These are phyloP conservation scores for Drosophila histrio DNA, from an alignment of 2,888 invertebrate genomes.

Conservation along the genomic window DNA sequence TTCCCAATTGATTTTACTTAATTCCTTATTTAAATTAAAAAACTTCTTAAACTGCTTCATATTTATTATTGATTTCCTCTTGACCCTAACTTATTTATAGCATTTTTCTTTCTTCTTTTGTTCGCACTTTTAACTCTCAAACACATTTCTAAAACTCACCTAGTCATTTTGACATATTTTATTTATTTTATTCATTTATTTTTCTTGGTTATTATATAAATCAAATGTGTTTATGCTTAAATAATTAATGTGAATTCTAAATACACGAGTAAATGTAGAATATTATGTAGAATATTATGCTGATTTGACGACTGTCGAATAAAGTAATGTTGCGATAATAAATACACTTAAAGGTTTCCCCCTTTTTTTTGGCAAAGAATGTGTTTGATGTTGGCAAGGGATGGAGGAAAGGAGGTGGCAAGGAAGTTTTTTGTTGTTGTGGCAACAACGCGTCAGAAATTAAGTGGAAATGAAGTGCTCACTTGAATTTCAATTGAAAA, in stretches of 20 bases:
- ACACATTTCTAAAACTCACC: no score
- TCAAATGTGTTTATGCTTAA: slow-evolving; percentile 7
- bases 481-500: slow-evolving; percentile 78
- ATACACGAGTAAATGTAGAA: not conserved
- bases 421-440: slow-evolving; percentile 33
- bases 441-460: slow-evolving; percentile 67
- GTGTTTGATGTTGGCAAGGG: not conserved
- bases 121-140: no score
- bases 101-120: no score
- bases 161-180: no score
- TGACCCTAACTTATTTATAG: no score
- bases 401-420: not conserved
- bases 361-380: slow-evolving; percentile 5
- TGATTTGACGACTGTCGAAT: slow-evolving; percentile 1
- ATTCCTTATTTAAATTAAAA: no score
- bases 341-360: slow-evolving; percentile 15
- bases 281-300: not conserved
- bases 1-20: no score
- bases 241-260: slow-evolving; percentile 29
- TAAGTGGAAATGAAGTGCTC: slow-evolving; percentile 76
- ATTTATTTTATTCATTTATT: not conserved
- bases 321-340: slow-evolving; percentile 11
- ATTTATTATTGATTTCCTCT: no score
- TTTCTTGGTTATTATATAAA: not conserved
- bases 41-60: no score